Percentiles rank a stretch among this genome's conserved stretches.
These are phyloP conservation scores for Caenorhabditis sp. DNA, from an alignment of 2,888 invertebrate genomes.

Conservation along the genomic window DNA sequence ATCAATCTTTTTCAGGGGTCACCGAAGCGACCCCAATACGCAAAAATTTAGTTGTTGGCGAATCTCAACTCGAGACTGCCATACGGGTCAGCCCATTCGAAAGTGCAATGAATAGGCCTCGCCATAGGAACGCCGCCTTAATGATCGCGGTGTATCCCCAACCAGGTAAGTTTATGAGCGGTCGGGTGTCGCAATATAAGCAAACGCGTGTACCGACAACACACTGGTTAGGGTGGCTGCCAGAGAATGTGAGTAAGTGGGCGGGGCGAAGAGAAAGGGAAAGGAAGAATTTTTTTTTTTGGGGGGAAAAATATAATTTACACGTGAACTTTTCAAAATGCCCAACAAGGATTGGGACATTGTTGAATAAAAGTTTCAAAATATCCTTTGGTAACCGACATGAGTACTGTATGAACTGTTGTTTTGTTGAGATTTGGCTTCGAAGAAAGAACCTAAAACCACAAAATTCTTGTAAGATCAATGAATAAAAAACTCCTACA, in stretches of 20 bases:
- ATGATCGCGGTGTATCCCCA: conserved; percentile 3
- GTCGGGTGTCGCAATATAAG: background rate
- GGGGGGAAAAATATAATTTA: too few relatives aligned
- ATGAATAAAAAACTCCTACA: conserved; percentile 69
- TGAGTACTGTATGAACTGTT: conserved; percentile 56
- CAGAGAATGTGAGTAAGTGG: too few relatives aligned
- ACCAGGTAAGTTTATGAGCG: conserved; percentile 1
- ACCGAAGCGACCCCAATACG: conserved; percentile 19
- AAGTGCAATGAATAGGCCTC: conserved; percentile 3
- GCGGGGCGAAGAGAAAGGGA: too few relatives aligned
- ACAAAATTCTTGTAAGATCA: background rate
- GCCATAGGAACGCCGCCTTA: background rate
- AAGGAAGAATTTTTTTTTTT: too few relatives aligned
- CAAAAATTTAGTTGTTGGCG: conserved; percentile 69
- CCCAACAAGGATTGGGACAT: conserved; percentile 59
- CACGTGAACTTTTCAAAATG: conserved; percentile 52
- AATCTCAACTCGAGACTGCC: conserved; percentile 78
- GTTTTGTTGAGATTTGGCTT: conserved; percentile 58
- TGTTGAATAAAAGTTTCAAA: conserved; percentile 51
- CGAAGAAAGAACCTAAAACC: conserved; percentile 50
- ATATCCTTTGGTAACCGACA: conserved; percentile 51
- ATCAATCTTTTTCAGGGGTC: background rate
- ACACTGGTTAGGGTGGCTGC: background rate
- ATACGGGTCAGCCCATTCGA: conserved; percentile 78
- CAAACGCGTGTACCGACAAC: background rate